Conservation (phyloP, 92 coral and sea anemone species). For the Muricea muricata region DNA sequence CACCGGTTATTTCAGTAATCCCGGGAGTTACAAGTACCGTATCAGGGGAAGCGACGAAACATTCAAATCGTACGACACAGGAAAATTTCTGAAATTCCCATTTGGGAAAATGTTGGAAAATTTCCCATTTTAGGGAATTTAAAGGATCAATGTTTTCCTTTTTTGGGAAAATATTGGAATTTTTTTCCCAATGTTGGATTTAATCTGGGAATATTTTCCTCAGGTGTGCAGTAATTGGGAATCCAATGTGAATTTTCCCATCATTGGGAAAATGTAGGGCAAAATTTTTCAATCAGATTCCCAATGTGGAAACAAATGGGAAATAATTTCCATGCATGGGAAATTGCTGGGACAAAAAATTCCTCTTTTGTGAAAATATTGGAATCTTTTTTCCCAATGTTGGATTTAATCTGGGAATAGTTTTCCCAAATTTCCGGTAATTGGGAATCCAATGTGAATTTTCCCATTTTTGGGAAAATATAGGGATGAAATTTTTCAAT, state of each 20-base stretch:
- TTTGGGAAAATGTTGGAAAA: constrained; percentile 5
- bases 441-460: too few relatives aligned
- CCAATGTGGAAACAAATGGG: too few relatives aligned
- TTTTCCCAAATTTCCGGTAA: too few relatives aligned
- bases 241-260: constrained; percentile 20
- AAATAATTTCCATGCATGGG: too few relatives aligned
- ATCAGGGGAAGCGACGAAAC: too few relatives aligned
- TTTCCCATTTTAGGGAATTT: neutral
- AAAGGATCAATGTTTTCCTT: neutral
- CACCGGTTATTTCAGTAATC: too few relatives aligned
- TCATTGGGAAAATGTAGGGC: neutral
- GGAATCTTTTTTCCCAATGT: too few relatives aligned
- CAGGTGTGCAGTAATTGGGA: constrained; percentile 29
- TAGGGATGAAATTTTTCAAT: neutral
- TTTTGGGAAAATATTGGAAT: constrained; percentile 28
- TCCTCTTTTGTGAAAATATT: too few relatives aligned
- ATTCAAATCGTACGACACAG: neutral
- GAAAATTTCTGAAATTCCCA: neutral
- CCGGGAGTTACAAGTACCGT: too few relatives aligned
- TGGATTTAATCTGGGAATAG: too few relatives aligned
- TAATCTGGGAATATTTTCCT: neutral
- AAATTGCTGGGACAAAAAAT: too few relatives aligned
- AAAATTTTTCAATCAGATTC: neutral
- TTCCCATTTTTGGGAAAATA: too few relatives aligned
- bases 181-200: constrained; percentile 38